phyloP scores from a whole-genome alignment of 2,888 invertebrate genomes.

The Megaustenia siamemsis region DNA sequence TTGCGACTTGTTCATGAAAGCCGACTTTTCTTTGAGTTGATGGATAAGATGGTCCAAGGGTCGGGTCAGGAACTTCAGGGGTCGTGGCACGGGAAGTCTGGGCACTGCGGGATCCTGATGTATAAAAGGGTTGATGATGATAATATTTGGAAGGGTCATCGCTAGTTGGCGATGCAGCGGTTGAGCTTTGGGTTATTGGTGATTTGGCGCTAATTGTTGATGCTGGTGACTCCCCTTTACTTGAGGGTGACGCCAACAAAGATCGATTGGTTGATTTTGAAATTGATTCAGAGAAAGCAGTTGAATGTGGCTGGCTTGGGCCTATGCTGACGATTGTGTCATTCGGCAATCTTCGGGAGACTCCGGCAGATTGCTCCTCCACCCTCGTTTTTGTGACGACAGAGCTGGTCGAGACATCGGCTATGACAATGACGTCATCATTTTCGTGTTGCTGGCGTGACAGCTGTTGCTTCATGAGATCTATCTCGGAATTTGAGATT shows the following conservation, averaged over 20 bases:
- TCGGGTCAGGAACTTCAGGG: conserved; percentile 47
- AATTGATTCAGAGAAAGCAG: background rate
- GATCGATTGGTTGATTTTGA: background rate
- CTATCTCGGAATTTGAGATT: conserved; percentile 42
- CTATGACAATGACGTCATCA: conserved; percentile 52
- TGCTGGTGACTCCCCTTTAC: background rate
- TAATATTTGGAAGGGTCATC: conserved; percentile 13
- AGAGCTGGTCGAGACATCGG: conserved; percentile 40
- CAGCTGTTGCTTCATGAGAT: conserved; percentile 32
- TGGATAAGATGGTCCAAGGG: conserved; percentile 22
- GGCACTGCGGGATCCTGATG: conserved; percentile 70
- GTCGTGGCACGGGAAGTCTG: conserved; percentile 65
- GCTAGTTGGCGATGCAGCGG: conserved; percentile 8
- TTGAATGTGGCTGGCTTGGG: background rate
- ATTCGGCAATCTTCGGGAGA: background rate
- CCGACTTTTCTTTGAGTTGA: background rate
- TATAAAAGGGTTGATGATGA: conserved; percentile 58
- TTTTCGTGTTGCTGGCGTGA: conserved; percentile 48
- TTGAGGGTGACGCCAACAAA: background rate
- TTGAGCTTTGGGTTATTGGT: background rate
- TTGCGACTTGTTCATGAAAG: conserved; percentile 41
- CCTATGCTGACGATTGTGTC: conserved; percentile 45
- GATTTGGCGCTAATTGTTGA: background rate
- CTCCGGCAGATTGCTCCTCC: conserved; percentile 9
- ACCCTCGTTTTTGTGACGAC: background rate